These are phyloP conservation scores for Leucophenga montana DNA, from an alignment of 2,888 invertebrate genomes.

Conservation along the genomic window DNA sequence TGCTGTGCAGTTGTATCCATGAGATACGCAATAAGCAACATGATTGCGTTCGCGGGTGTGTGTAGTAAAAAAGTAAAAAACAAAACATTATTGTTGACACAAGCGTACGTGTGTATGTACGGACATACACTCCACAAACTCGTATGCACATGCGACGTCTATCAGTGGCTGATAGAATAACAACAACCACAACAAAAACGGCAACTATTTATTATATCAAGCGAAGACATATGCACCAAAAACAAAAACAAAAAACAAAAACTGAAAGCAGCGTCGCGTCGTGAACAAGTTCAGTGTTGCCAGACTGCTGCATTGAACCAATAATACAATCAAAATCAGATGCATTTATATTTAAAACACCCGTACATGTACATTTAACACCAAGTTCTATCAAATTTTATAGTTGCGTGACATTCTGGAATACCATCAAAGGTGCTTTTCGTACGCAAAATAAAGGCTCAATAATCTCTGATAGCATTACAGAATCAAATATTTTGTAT, in stretches of 20 bases:
- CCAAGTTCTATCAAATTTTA: too few species aligned
- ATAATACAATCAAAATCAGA: too few species aligned
- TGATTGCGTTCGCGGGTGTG: slow-evolving; percentile 3
- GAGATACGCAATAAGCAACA: slow-evolving; percentile 1
- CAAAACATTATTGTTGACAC: slow-evolving; percentile 2
- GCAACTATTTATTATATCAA: slow-evolving; percentile 8
- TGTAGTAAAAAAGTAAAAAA: background rate
- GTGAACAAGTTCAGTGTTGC: background rate
- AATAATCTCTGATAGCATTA: too few species aligned
- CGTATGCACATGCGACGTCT: background rate
- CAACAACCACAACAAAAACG: background rate
- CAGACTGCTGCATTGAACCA: background rate
- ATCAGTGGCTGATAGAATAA: background rate
- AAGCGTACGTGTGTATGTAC: background rate
- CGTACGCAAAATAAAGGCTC: too few species aligned
- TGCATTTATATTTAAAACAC: too few species aligned
- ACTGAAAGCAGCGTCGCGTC: too few species aligned
- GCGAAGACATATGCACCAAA: background rate
- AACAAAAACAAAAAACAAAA: too few species aligned
- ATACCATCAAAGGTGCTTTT: too few species aligned
- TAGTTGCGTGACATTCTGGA: too few species aligned
- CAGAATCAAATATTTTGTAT: too few species aligned
- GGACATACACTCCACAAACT: background rate
- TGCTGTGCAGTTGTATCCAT: slow-evolving; percentile 12
- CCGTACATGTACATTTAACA: too few species aligned